Base-by-base conservation (phyloP, 2,113 vertebrate species). In the Castor canadensis region DNA sequence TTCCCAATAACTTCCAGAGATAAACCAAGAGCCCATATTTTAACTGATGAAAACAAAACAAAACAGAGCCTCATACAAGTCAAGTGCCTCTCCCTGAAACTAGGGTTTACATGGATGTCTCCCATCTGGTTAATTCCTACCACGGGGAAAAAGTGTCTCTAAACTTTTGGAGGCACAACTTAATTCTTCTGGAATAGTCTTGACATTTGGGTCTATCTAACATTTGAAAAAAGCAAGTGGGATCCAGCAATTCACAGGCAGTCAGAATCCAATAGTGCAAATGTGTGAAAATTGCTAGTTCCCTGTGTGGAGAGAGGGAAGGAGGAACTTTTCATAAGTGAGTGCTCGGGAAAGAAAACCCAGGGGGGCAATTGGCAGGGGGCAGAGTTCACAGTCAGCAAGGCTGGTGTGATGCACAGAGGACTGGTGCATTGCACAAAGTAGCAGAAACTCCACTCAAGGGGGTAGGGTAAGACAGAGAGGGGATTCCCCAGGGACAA, bases 361-460 rank as follows among this genome's bases (percentile, higher is more conserved):
- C 49, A 28, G 32, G 67, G 5, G n/a, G 24, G 22, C 58, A 60
- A 60, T 20, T 60, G 38, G 22, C 62, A 64, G 38, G 45, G 20
- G 38, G 66, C 26, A 56, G 8, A 62, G 62, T 28, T 26, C 38
- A 8, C 1, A 2, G 0, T 66, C 64, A 15, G 69, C 38, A 72
- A 58, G 52, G 45, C 15, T 9, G 6, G 13, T 1, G 28, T n/a
- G 8, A 4, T 20, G 45, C 28, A 26, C 28, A 26, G 22, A 9
- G 3, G 8, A 17, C 28, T 26, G 38, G n/a, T 0, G 2, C 49
- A 40, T 4, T 4, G 0, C 32, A 4, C 38, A 30, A 66, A 64
- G 67, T 38, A 38, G 47, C 9, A 6, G 15, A 32, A 45, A 52
- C n/a, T 20, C 73, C 12, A 20, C 22, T 52, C 5, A 5, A 62